Percentiles rank a stretch among this genome's conserved stretches.
Conservation (phyloP, 2,113 vertebrate genomes). For the Elaphurus davidianus region DNA sequence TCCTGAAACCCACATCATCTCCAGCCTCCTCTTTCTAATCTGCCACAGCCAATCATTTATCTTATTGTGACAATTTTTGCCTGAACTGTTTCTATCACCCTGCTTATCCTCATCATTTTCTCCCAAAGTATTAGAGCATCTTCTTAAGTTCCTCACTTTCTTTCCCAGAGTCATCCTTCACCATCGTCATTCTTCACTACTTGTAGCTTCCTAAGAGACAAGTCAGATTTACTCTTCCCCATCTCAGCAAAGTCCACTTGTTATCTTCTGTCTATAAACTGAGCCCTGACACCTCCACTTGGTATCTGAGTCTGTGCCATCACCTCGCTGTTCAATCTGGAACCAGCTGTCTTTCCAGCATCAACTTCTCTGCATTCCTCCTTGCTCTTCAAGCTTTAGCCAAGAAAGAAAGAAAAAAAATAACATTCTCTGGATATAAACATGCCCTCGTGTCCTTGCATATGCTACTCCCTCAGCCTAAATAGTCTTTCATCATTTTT, state of each 20-base stretch:
- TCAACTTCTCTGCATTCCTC: not conserved
- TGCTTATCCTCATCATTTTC: not conserved
- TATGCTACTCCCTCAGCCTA: not conserved
- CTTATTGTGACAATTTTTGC: too few species aligned
- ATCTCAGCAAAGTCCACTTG: not conserved
- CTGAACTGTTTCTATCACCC: rapidly evolving
- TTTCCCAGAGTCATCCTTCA: not conserved
- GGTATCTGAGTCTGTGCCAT: not conserved
- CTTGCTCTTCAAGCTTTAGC: not conserved
- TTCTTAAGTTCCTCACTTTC: not conserved
- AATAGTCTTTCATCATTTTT: not conserved
- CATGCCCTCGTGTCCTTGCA: not conserved
- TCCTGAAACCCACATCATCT: not conserved
- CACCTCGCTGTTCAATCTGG: rapidly evolving
- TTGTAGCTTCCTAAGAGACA: not conserved
- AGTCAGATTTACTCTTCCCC: not conserved
- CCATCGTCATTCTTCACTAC: not conserved
- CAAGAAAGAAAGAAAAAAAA: not conserved
- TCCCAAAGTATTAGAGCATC: not conserved
- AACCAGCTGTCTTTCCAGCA: not conserved
- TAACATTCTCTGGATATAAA: not conserved
- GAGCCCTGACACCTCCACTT: too few species aligned
- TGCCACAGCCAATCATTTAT: not conserved
- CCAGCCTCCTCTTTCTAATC: not conserved
- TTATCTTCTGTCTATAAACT: not conserved